Evolutionary conservation across 2,797 vertebrate genomes (phyloP).

Genomic region (Silurus aristotelis): DNA sequence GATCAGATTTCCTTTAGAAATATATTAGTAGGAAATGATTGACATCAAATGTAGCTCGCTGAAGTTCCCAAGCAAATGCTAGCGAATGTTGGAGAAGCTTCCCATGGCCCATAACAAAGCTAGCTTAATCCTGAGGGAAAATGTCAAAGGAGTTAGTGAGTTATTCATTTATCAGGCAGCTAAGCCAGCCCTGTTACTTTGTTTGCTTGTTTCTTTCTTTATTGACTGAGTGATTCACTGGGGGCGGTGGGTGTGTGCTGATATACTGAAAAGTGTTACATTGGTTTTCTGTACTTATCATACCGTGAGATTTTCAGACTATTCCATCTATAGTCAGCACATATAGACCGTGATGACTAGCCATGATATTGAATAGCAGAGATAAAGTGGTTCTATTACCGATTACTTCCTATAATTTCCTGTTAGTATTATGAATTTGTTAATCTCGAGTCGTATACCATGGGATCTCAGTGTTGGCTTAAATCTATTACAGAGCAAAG

Average conservation of each 20-base stretch:
- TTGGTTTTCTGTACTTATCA: background rate
- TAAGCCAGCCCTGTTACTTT: constrained; percentile 11
- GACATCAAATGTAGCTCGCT: background rate
- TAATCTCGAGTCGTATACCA: background rate
- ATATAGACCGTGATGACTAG: background rate
- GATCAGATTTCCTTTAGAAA: background rate
- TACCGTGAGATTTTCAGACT: background rate
- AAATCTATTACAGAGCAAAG: background rate
- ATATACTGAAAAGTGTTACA: background rate
- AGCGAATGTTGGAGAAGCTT: background rate
- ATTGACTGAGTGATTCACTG: background rate
- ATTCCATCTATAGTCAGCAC: background rate
- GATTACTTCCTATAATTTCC: background rate
- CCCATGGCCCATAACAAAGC: background rate
- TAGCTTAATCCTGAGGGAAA: background rate
- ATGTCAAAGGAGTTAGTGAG: constrained; percentile 1
- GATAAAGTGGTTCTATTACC: background rate
- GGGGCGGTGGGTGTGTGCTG: background rate
- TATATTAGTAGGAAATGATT: background rate
- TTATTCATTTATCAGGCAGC: constrained; percentile 4
- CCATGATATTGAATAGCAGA: background rate
- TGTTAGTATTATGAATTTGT: background rate
- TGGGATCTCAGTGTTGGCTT: background rate
- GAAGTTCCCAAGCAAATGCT: background rate
- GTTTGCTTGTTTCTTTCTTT: constrained; percentile 2